Evolutionary conservation across 2,797 vertebrate species (phyloP).

Genomic region (Acanthis flammea): DNA sequence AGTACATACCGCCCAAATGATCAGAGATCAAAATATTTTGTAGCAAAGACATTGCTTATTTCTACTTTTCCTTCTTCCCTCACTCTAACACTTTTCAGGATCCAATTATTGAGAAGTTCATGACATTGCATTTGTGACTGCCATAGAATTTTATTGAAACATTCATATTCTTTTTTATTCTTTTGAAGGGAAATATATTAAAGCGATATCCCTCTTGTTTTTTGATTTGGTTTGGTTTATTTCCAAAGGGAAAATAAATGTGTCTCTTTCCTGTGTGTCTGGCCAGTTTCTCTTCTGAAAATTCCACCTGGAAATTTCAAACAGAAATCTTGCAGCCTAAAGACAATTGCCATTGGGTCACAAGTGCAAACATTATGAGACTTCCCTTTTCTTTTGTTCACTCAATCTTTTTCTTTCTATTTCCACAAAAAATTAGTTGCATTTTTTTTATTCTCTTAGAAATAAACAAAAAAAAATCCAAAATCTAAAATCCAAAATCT

Average conservation of each 20-base stretch:
- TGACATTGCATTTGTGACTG: constrained; percentile 2
- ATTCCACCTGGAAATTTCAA: background rate
- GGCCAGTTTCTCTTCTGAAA: background rate
- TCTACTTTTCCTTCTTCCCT: background rate
- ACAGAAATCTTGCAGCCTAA: background rate
- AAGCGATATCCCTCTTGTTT: background rate
- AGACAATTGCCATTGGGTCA: background rate
- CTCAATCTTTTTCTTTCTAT: background rate
- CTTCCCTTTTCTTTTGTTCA: background rate
- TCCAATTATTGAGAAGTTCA: background rate
- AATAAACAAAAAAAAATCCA: background rate
- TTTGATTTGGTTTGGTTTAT: background rate
- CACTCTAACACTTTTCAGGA: background rate
- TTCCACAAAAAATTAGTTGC: background rate
- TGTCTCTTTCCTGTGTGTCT: background rate
- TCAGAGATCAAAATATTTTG: background rate
- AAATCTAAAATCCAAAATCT: background rate
- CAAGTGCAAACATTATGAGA: background rate
- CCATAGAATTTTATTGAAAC: background rate
- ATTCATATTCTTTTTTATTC: background rate
- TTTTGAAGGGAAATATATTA: background rate
- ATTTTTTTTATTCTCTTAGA: background rate
- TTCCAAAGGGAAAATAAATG: background rate
- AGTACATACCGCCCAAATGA: background rate
- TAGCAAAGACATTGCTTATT: background rate